phyloP scores from a whole-genome alignment of 2,113 vertebrate genomes.

The Ursus arctos region DNA sequence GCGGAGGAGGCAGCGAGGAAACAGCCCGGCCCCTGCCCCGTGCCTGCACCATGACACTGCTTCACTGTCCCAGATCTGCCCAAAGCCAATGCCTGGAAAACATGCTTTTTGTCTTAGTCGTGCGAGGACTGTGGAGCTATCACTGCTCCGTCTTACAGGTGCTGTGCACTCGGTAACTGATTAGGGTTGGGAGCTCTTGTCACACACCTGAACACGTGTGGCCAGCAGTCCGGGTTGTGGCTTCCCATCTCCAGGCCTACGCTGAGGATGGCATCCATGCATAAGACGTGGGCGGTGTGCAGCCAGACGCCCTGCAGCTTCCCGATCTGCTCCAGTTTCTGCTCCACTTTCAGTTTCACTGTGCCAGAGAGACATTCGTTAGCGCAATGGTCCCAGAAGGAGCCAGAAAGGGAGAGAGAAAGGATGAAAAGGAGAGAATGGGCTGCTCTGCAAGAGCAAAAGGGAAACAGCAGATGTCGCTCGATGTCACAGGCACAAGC shows the following conservation, averaged over 20 bases:
- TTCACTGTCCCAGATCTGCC: background rate
- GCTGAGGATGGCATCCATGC: constrained; percentile 96
- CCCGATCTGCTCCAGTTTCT: constrained; percentile 95
- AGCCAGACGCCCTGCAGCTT: constrained; percentile 92
- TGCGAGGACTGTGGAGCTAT: accelerated
- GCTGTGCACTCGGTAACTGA: no score
- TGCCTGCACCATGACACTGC: accelerated
- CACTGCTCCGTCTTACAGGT: background rate
- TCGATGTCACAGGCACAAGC: background rate
- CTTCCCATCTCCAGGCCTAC: constrained; percentile 96
- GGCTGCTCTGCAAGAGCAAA: background rate
- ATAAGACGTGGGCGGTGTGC: constrained; percentile 94
- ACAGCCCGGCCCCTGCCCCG: accelerated
- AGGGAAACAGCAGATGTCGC: background rate
- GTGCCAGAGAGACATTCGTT: constrained; percentile 75
- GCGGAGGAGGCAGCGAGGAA: background rate
- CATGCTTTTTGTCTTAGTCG: accelerated
- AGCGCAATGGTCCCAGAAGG: background rate
- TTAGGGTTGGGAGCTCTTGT: background rate
- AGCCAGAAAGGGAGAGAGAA: constrained; percentile 56
- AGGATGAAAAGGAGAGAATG: background rate
- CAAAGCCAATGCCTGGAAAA: background rate
- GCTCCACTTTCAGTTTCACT: constrained; percentile 95
- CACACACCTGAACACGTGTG: constrained; percentile 93
- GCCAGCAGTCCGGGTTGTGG: constrained; percentile 96